Evolutionary conservation across 2,113 vertebrate species (phyloP).

Genomic region (Rhinoderma darwinii): DNA sequence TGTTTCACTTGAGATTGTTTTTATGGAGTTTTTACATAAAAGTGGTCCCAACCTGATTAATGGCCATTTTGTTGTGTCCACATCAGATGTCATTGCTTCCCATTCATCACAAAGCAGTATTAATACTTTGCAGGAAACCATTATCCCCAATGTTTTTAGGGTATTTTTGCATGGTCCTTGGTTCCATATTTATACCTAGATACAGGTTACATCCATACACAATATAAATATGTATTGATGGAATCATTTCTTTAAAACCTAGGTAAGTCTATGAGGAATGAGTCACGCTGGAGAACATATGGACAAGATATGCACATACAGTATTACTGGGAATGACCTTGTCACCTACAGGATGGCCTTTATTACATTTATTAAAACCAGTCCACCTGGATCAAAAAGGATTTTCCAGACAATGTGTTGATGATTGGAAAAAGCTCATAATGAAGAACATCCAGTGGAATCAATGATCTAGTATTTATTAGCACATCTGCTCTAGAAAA

Average conservation of each 20-base stretch:
- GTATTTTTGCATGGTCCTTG: background rate
- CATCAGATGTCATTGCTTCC: background rate
- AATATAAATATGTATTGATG: background rate
- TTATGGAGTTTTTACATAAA: background rate
- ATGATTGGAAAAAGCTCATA: background rate
- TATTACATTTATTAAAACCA: background rate
- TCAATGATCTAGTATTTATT: background rate
- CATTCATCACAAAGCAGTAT: background rate
- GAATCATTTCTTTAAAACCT: background rate
- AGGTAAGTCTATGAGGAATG: background rate
- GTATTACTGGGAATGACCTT: background rate
- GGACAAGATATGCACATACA: background rate
- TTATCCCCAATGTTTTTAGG: too few species aligned
- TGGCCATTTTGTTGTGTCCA: background rate
- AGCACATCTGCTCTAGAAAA: conserved; percentile 25
- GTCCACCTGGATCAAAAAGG: background rate
- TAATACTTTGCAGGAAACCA: background rate
- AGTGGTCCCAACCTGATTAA: background rate
- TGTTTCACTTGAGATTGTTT: background rate
- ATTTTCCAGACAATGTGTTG: background rate
- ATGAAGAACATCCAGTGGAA: background rate
- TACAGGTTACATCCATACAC: background rate
- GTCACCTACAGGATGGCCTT: background rate
- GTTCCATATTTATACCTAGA: background rate
- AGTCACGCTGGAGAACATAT: background rate